Conservation (phyloP, 2,113 vertebrate species). For the Crotalus viridis region DNA sequence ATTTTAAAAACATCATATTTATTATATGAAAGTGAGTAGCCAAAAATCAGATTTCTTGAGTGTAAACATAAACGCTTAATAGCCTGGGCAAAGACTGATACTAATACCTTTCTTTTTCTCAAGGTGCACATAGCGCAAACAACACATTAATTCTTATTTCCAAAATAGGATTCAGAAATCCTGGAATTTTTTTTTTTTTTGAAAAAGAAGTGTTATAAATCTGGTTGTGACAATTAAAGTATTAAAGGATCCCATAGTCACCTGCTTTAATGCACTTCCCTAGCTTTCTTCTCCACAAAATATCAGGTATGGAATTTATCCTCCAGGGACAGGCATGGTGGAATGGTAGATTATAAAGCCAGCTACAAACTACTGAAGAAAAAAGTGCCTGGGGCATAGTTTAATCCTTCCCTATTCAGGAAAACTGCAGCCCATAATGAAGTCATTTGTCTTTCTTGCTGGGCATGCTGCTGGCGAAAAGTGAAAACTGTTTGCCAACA, state of each 20-base stretch:
- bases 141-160: background rate
- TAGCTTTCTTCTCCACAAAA: background rate
- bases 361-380: background rate
- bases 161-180: background rate
- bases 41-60: background rate
- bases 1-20: background rate
- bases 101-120: background rate
- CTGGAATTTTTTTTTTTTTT: background rate
- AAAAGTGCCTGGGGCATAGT: background rate
- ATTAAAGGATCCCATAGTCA: background rate
- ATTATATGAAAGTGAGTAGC: background rate
- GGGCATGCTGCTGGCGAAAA: background rate
- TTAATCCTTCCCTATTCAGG: background rate
- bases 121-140: background rate
- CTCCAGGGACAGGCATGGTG: background rate
- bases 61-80: background rate
- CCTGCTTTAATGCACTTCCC: background rate
- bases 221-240: background rate
- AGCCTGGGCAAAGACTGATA: background rate
- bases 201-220: background rate
- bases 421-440: background rate
- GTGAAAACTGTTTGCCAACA: background rate
- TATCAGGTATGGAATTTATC: background rate
- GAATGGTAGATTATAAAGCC: background rate
- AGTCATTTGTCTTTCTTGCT: background rate